Percentiles rank a stretch among this genome's conserved stretches.
Evolutionary conservation across 2,888 invertebrate genomes (phyloP).

Genomic region (Trachelus tabidus): DNA sequence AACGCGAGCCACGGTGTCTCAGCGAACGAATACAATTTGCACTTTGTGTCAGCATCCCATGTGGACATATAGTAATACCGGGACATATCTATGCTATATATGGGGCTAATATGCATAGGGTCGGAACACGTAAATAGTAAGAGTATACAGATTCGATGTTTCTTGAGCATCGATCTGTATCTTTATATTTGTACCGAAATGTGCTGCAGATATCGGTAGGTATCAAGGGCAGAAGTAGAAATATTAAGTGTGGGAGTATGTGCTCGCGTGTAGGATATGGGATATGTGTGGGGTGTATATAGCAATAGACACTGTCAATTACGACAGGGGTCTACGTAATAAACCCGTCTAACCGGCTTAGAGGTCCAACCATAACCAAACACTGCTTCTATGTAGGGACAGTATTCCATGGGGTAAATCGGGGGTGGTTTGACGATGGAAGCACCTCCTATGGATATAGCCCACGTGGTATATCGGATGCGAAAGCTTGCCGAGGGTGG

Average conservation of each 20-base stretch:
- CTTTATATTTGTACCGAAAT: background rate
- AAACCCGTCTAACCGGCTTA: background rate
- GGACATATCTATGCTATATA: background rate
- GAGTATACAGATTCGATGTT: background rate
- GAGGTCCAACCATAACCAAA: background rate
- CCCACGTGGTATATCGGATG: background rate
- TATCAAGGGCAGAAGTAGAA: background rate
- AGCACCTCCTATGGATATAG: background rate
- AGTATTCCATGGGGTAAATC: background rate
- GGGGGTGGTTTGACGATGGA: background rate
- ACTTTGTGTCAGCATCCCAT: background rate
- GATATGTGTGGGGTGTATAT: background rate
- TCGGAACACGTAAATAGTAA: background rate
- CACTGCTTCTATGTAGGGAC: background rate
- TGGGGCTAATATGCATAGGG: background rate
- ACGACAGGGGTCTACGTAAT: background rate
- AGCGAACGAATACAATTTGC: background rate
- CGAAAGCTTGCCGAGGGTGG: conserved; percentile 4
- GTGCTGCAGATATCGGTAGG: background rate
- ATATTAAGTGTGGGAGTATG: background rate
- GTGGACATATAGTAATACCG: background rate
- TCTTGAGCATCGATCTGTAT: background rate
- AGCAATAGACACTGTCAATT: background rate
- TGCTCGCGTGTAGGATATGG: background rate
- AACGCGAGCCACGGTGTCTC: background rate